Conservation (phyloP, 2,888 invertebrate species). For the Sicus ferrugineus region DNA sequence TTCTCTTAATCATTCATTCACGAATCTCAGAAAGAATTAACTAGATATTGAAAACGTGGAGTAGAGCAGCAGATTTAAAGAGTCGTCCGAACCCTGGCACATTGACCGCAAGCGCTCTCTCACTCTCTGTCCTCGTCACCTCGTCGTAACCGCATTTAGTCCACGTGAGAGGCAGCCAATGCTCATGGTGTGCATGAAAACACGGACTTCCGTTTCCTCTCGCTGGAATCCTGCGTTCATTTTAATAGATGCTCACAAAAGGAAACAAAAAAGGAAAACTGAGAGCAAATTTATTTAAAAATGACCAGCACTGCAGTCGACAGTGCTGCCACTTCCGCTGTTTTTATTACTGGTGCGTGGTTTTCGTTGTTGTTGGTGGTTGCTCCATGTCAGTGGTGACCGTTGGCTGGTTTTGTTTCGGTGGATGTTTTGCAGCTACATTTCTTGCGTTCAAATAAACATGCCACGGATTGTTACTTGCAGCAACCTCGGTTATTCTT, state of each 20-base stretch:
- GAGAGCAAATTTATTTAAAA: constrained; percentile 16
- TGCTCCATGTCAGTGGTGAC: neutral
- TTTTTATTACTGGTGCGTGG: neutral
- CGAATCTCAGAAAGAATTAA: too few relatives aligned
- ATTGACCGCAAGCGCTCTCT: neutral
- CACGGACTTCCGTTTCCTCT: constrained; percentile 10
- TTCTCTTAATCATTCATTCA: too few relatives aligned
- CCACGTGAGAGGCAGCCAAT: neutral
- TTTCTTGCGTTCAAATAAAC: constrained; percentile 9
- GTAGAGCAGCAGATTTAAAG: too few relatives aligned
- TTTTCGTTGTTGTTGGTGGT: neutral
- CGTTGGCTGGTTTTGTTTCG: neutral
- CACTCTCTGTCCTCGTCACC: neutral
- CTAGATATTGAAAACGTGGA: too few relatives aligned
- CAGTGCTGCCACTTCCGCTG: neutral
- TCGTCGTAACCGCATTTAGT: neutral
- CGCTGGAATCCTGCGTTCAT: neutral
- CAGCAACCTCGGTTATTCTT: neutral
- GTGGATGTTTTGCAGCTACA: neutral
- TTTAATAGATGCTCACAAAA: constrained; percentile 12
- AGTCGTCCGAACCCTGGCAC: too few relatives aligned
- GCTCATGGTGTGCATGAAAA: constrained; percentile 18
- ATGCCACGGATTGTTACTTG: constrained; percentile 21
- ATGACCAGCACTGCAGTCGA: constrained; percentile 8
- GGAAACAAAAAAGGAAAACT: too few relatives aligned